A percentile compares a stretch with the other conserved stretches of the same genome.
phyloP scores from a whole-genome alignment of 1,140 invertebrate species.

The Drosophila hydei region DNA sequence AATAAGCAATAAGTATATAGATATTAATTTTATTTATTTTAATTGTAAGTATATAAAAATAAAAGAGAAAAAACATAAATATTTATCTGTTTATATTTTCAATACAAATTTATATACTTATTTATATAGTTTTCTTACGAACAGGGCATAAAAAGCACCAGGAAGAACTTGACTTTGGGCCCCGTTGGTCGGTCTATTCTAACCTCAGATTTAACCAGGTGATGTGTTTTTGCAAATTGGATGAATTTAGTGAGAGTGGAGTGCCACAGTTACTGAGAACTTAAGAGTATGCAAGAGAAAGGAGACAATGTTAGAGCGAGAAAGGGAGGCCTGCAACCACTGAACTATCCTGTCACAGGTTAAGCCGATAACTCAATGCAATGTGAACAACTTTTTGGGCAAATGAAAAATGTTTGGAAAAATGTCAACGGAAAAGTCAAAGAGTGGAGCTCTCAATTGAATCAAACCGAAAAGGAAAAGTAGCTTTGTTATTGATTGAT shows the following conservation, averaged over 20 bases:
- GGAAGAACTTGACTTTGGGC: conserved; percentile 20
- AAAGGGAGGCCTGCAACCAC: neutral
- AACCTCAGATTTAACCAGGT: conserved; percentile 36
- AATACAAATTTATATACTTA: neutral
- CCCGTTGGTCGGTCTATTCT: conserved; percentile 17
- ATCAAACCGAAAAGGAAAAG: neutral
- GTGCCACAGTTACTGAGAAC: neutral
- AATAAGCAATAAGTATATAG: neutral
- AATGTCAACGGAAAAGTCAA: conserved; percentile 9
- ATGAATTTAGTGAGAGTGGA: conserved; percentile 56
- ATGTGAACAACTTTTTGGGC: conserved; percentile 3
- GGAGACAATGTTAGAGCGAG: neutral
- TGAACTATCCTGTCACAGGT: conserved; percentile 5
- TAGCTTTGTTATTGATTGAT: neutral
- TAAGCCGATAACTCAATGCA: conserved; percentile 11
- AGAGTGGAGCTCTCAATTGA: neutral
- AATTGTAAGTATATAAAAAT: neutral
- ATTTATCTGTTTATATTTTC: neutral
- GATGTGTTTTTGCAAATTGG: conserved; percentile 68
- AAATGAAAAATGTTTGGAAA: conserved; percentile 11
- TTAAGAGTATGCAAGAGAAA: neutral
- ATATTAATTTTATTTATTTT: neutral
- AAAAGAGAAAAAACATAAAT: no score
- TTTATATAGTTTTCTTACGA: neutral
- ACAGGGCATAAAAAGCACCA: conserved; percentile 22